phyloP scores from a whole-genome alignment of 2,888 invertebrate species.

The Rhagonycha fulva region DNA sequence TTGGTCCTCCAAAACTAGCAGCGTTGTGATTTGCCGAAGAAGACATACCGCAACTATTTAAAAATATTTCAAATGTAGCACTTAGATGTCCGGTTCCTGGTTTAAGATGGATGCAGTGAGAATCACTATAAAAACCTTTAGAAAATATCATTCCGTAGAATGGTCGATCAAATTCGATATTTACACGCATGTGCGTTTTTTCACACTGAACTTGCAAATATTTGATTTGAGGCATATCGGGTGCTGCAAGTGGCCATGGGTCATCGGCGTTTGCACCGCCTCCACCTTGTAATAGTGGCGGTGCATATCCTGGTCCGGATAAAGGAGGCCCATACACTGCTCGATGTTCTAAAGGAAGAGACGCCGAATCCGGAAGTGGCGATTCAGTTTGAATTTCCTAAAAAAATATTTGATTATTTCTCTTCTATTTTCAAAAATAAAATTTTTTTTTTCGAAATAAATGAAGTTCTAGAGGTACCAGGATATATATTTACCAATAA shows the following conservation, averaged over 20 bases:
- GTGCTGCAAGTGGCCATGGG: constrained; percentile 85
- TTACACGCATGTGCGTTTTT: constrained; percentile 93
- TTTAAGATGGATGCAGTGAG: constrained; percentile 89
- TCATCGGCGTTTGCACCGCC: constrained; percentile 66
- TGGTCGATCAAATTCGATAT: constrained; percentile 92
- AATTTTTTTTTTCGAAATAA: not conserved
- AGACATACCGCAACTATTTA: constrained; percentile 92
- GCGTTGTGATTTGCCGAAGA: constrained; percentile 90
- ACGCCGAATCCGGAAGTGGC: constrained; percentile 77
- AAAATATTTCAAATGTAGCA: constrained; percentile 91
- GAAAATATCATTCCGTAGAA: constrained; percentile 97
- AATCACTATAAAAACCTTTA: constrained; percentile 90
- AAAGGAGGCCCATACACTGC: constrained; percentile 73
- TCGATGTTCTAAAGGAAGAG: constrained; percentile 80
- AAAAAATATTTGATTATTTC: constrained; percentile 42
- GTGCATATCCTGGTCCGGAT: constrained; percentile 55
- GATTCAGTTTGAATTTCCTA: constrained; percentile 80
- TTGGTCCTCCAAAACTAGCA: constrained; percentile 81
- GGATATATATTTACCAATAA: constrained; percentile 20
- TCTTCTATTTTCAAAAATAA: not conserved
- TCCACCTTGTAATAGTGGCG: constrained; percentile 50
- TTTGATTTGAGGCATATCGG: constrained; percentile 92
- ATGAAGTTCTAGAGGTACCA: constrained; percentile 24
- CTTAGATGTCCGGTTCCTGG: constrained; percentile 89
- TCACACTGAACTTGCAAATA: constrained; percentile 93